Conservation (phyloP, 2,888 invertebrate species). For the Ennomos fuscantarius region DNA sequence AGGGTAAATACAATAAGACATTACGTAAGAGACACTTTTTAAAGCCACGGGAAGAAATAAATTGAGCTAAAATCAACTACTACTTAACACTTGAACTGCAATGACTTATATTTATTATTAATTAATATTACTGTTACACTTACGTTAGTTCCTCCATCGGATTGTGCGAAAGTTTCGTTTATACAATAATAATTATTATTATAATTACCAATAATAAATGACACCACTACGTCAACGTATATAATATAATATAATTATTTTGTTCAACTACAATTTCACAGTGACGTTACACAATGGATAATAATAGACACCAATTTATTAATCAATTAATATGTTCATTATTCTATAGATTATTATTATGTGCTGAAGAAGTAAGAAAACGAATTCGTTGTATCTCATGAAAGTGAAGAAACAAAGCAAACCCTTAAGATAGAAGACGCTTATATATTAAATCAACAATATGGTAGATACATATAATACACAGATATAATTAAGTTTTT, state of each 20-base stretch:
- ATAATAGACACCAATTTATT: constrained; percentile 81
- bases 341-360: constrained; percentile 56
- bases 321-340: constrained; percentile 62
- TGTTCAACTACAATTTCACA: constrained; percentile 55
- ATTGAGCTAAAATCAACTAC: constrained; percentile 11
- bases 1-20: not conserved
- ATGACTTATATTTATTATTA: constrained; percentile 54
- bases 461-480: constrained; percentile 75
- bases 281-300: constrained; percentile 47
- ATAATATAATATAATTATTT: constrained; percentile 50
- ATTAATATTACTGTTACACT: constrained; percentile 61
- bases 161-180: constrained; percentile 82
- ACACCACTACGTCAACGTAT: constrained; percentile 76
- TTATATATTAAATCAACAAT: constrained; percentile 81
- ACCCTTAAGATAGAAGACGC: constrained; percentile 63
- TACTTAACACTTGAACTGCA: constrained; percentile 18
- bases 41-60: not conserved
- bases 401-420: constrained; percentile 47
- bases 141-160: constrained; percentile 79
- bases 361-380: constrained; percentile 60
- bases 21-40: constrained; percentile 4
- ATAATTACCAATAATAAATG: constrained; percentile 65
- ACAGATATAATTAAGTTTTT: constrained; percentile 68
- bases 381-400: constrained; percentile 74
- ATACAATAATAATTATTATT: constrained; percentile 49